Percentiles rank a stretch among this genome's conserved stretches.
phyloP scores from a whole-genome alignment of 2,888 invertebrate genomes.

The Cheilosia variabilis region DNA sequence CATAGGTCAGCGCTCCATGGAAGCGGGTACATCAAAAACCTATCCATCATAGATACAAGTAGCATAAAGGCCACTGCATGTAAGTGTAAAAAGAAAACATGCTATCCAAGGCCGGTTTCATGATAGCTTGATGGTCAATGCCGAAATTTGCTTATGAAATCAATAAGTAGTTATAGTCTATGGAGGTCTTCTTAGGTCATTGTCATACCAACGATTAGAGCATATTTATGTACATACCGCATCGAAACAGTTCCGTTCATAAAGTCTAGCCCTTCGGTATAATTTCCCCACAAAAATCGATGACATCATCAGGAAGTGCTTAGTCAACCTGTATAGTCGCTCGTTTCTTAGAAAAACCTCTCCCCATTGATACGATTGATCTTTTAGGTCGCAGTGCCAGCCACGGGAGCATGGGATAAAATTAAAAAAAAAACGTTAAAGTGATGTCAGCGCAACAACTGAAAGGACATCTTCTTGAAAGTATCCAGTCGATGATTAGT shows the following conservation, averaged over 20 bases:
- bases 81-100: too few relatives aligned
- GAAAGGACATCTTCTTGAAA: background rate
- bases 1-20: too few relatives aligned
- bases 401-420: too few relatives aligned
- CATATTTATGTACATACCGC: background rate
- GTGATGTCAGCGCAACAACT: background rate
- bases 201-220: background rate
- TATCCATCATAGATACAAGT: too few relatives aligned
- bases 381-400: too few relatives aligned
- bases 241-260: slow-evolving; percentile 9
- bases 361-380: too few relatives aligned
- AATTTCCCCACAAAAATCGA: background rate
- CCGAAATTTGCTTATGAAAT: too few relatives aligned
- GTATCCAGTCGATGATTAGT: background rate
- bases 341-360: too few relatives aligned
- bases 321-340: background rate
- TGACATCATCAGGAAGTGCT: slow-evolving; percentile 1
- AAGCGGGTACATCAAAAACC: too few relatives aligned
- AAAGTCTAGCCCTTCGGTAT: slow-evolving; percentile 18
- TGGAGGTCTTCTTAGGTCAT: background rate
- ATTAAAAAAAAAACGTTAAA: background rate
- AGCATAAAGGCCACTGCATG: too few relatives aligned
- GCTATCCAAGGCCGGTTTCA: too few relatives aligned
- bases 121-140: too few relatives aligned
- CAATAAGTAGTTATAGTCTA: background rate